phyloP scores from a whole-genome alignment of 2,113 vertebrate species.

The Prionailurus bengalensis region DNA sequence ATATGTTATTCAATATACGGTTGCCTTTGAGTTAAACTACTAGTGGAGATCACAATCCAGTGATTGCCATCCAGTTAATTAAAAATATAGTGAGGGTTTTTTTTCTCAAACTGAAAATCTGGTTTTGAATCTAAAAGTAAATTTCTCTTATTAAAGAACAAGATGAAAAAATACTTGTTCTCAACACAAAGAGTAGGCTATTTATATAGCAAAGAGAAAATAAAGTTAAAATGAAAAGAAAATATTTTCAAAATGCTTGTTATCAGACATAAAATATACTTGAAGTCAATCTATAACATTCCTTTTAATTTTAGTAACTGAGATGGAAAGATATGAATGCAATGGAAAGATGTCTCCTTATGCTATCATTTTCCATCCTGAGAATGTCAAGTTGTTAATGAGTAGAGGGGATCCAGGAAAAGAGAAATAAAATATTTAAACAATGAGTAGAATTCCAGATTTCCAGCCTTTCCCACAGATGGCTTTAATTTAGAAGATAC shows the following conservation, averaged over 20 bases:
- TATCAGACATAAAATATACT: background rate
- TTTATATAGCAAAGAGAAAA: background rate
- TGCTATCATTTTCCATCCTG: background rate
- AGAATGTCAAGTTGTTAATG: background rate
- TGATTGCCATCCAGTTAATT: background rate
- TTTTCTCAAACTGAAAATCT: background rate
- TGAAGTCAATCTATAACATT: background rate
- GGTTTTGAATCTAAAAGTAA: background rate
- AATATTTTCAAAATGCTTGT: background rate
- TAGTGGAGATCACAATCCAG: background rate
- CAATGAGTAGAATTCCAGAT: background rate
- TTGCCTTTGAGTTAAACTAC: background rate
- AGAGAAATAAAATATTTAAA: background rate
- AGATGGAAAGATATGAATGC: background rate
- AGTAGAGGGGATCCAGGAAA: background rate
- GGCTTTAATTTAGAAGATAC: slow-evolving; percentile 49
- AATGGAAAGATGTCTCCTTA: background rate
- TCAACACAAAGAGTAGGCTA: background rate
- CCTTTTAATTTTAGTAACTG: background rate
- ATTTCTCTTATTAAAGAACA: background rate
- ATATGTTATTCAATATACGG: background rate
- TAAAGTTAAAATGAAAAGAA: background rate
- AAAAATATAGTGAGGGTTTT: background rate
- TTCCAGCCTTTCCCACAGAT: slow-evolving; percentile 28
- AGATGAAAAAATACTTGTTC: background rate